These are phyloP conservation scores for Anguilla obscura DNA, from an alignment of 2,797 vertebrate species.

Conservation along the genomic window DNA sequence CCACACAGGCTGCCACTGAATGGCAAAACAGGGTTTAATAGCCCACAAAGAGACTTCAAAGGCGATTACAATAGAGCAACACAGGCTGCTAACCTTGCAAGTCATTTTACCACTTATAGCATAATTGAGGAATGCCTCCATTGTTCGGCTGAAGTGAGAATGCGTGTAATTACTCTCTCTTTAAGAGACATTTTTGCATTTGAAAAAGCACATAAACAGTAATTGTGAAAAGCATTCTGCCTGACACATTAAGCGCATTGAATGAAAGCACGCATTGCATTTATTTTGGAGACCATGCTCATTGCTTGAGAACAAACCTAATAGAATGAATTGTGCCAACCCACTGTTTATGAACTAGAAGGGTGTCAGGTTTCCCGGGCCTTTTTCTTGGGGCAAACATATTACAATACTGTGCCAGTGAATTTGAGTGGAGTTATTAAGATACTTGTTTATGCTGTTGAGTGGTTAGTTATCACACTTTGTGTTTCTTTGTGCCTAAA, in stretches of 20 bases:
- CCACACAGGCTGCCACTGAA: constrained; percentile 74
- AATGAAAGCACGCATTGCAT: too few species aligned
- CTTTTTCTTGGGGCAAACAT: neutral
- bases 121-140: constrained; percentile 61
- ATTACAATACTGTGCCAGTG: neutral
- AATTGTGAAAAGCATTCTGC: neutral
- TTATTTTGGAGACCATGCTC: constrained; percentile 6
- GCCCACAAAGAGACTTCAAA: constrained; percentile 78
- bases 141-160: constrained; percentile 66
- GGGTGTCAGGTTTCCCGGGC: neutral
- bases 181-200: constrained; percentile 46
- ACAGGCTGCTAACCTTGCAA: constrained; percentile 63
- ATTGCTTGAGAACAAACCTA: constrained; percentile 16
- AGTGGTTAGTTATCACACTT: too few species aligned
- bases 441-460: too few species aligned
- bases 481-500: neutral
- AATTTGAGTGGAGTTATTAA: neutral
- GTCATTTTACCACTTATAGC: constrained; percentile 72
- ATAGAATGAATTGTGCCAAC: constrained; percentile 21
- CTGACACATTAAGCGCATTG: neutral
- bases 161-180: constrained; percentile 60
- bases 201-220: constrained; percentile 23
- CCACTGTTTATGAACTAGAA: constrained; percentile 18
- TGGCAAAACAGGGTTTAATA: constrained; percentile 77
- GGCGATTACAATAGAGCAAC: constrained; percentile 68